Conservation (phyloP, 2,113 vertebrate species). For the Uropsilus gracilis region DNA sequence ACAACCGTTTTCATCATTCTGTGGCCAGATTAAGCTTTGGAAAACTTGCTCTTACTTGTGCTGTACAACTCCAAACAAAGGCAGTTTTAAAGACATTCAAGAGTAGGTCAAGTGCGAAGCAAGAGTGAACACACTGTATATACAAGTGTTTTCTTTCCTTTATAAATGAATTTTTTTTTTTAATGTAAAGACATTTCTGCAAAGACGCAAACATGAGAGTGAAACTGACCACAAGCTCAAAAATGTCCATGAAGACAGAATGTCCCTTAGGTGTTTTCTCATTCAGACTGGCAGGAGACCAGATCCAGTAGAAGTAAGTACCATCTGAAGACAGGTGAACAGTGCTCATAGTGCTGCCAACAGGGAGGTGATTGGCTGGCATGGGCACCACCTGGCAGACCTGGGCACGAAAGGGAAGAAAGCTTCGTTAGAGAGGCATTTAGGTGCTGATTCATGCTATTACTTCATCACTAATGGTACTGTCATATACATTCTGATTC, state of each 20-base stretch:
- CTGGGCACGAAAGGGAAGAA: conserved; percentile 78
- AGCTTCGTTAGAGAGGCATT: neutral
- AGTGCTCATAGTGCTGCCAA: conserved; percentile 97
- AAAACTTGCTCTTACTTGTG: conserved; percentile 4
- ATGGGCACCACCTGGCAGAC: conserved; percentile 95
- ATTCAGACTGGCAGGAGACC: conserved; percentile 98
- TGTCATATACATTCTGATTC: neutral
- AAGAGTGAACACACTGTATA: neutral
- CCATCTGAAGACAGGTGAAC: conserved; percentile 98
- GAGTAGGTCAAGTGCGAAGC: neutral
- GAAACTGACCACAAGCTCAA: conserved; percentile 92
- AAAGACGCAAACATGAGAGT: neutral
- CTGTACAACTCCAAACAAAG: neutral
- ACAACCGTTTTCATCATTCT: neutral
- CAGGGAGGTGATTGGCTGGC: conserved; percentile 95
- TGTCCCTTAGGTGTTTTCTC: conserved; percentile 99
- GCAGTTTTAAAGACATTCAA: neutral
- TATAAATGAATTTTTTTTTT: neutral
- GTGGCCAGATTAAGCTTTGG: conserved; percentile 8
- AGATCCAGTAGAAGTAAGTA: conserved; percentile 98
- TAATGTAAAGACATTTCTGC: neutral
- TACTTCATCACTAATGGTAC: neutral
- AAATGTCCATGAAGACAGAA: conserved; percentile 99
- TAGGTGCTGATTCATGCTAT: neutral
- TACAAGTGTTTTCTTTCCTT: neutral